phyloP scores from a whole-genome alignment of 2,797 vertebrate genomes.

The Lagodon rhomboides region DNA sequence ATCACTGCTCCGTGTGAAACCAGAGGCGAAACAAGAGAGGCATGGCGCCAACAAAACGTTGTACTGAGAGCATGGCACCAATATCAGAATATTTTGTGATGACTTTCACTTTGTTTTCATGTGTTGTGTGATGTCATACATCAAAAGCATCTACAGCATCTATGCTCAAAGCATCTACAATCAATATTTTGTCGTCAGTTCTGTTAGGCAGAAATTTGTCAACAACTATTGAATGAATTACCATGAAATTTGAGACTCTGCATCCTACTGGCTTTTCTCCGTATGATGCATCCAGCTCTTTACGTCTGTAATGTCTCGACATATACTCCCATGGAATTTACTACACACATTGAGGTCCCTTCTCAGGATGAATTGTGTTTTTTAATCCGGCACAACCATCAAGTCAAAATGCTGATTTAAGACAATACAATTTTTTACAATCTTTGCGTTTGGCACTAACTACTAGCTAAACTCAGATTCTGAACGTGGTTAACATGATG shows the following conservation, averaged over 20 bases:
- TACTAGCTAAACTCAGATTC: not conserved
- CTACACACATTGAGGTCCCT: not conserved
- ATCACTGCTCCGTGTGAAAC: slow-evolving; percentile 54
- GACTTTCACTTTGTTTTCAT: not conserved
- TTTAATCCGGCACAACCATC: too few relatives aligned
- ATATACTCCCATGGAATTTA: not conserved
- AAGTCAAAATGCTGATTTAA: too few relatives aligned
- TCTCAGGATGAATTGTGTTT: not conserved
- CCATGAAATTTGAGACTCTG: not conserved
- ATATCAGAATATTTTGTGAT: slow-evolving; percentile 19
- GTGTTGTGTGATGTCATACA: not conserved
- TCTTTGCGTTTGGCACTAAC: too few relatives aligned
- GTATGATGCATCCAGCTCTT: too few relatives aligned
- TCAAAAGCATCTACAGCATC: too few relatives aligned
- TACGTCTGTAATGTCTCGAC: too few relatives aligned
- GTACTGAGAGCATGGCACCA: not conserved
- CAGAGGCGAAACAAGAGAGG: slow-evolving; percentile 35
- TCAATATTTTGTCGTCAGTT: too few relatives aligned
- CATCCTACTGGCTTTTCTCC: too few relatives aligned
- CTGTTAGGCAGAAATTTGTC: too few relatives aligned
- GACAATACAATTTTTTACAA: too few relatives aligned
- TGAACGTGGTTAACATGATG: not conserved
- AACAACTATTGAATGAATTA: too few relatives aligned
- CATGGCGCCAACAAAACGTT: slow-evolving; percentile 26
- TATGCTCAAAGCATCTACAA: not conserved